Base-by-base conservation (phyloP, 30 jellyfish, hydroid and myxozoan genomes). In the Hydractinia echinata region DNA sequence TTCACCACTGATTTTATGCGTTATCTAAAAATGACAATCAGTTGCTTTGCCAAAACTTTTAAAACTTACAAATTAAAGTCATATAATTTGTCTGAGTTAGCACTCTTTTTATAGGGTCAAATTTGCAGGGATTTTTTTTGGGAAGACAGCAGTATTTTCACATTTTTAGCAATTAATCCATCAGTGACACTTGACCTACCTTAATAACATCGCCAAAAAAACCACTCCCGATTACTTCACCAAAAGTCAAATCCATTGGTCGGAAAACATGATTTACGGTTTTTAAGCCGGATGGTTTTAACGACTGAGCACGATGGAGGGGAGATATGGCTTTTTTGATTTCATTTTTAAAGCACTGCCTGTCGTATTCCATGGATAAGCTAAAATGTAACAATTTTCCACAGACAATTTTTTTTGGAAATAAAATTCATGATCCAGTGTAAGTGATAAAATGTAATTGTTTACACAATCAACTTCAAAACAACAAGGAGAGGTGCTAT, bases 231-330 rank as follows among this genome's bases (percentile, higher is more conserved):
- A 90, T 82, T 11, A 81, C 15, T 48, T 90, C 97, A 6, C 97
- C 97, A 61, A 79, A 69, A 11, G 77, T 56, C 16, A 90, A 76
- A 54, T 90, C 97, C 50, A 90, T 54, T 70, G 97, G 97, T 69
- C 95, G 55, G 72, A 90, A 90, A 20, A 90, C 83, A 68, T 85
- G 90, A 70, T 94, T 90, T 30, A 8, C 54, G 6, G 86, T 70
- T 21, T 71, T 74, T 89, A 50, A 73, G 92, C 4, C 79, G 77
- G 77, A 44, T 6, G 74, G 74, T n/a, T 86, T 85, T 55, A 90
- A 90, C 44, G 97, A 90, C 55, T 90, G 97, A 21, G 97, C 97
- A 14, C 97, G 85, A 19, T 83, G 90, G 20, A 69, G 82, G 13
- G 80, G 88, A 64, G 84, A 68, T 61, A 19, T 87, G 60, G 61